Percentiles rank a stretch among this genome's conserved stretches.
These are phyloP conservation scores for Alauda arvensis DNA, from an alignment of 2,797 vertebrate species.

Conservation along the genomic window DNA sequence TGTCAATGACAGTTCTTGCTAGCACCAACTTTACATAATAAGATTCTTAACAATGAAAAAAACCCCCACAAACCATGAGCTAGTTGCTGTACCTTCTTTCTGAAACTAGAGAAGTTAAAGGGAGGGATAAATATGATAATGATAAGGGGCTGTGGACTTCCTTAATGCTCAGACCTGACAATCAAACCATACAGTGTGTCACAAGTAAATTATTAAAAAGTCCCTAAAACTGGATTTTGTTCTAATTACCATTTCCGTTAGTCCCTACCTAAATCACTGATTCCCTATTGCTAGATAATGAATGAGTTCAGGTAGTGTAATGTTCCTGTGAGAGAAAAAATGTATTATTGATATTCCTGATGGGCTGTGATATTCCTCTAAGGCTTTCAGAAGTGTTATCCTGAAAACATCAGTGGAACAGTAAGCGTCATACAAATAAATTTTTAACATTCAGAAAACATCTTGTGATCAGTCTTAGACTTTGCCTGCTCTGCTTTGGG, in stretches of 20 bases:
- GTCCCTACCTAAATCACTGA: background rate
- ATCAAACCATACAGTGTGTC: background rate
- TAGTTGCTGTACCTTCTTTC: conserved; percentile 43
- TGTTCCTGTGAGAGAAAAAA: background rate
- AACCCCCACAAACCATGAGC: background rate
- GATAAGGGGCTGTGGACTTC: background rate
- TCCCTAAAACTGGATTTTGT: conserved; percentile 41
- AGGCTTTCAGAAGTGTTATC: background rate
- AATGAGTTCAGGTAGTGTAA: background rate
- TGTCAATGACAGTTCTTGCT: conserved; percentile 49
- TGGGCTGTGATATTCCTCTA: background rate
- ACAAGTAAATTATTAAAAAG: background rate
- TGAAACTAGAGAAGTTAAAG: conserved; percentile 29
- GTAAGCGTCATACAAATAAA: background rate
- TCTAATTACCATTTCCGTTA: conserved; percentile 34
- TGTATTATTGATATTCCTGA: background rate
- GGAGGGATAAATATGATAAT: background rate
- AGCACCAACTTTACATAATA: conserved; percentile 31
- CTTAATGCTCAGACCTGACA: conserved; percentile 32
- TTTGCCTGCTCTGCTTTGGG: background rate
- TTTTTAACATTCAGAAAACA: background rate
- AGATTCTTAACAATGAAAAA: conserved; percentile 11
- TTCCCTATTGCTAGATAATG: background rate
- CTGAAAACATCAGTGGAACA: background rate
- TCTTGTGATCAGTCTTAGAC: background rate